Evolutionary conservation across 2,888 invertebrate genomes (phyloP).

Genomic region (Metacarcinus magister): DNA sequence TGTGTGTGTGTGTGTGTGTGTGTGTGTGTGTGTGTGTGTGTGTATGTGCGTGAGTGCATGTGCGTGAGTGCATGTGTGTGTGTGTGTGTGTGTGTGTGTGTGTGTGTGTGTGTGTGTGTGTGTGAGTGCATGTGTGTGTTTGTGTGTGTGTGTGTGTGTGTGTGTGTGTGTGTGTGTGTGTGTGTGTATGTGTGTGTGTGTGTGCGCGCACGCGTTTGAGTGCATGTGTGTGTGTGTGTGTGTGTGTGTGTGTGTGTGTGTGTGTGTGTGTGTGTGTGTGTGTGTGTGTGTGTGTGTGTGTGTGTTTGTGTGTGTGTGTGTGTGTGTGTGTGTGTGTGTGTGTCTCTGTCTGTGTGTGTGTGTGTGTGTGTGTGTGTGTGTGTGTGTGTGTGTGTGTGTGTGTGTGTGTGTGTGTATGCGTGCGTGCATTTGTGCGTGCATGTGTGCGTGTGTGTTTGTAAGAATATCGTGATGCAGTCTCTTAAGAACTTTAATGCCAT

Average conservation of each 20-base stretch:
- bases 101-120: neutral
- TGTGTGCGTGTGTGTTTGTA: slow-evolving; percentile 14
- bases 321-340: neutral
- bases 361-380: slow-evolving; percentile 19
- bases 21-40: neutral
- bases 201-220: too few species aligned
- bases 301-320: neutral
- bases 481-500: neutral
- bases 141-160: neutral
- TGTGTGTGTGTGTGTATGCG: neutral
- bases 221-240: too few species aligned
- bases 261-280: neutral
- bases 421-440: slow-evolving; percentile 4
- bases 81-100: neutral
- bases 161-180: too few species aligned
- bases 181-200: too few species aligned
- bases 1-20: neutral
- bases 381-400: slow-evolving; percentile 35
- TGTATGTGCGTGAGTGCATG: too few species aligned
- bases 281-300: neutral
- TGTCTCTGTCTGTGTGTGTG: neutral
- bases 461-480: neutral
- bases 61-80: too few species aligned
- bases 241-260: slow-evolving; percentile 7
- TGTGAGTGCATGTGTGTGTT: neutral